A percentile compares a stretch with the other conserved stretches of the same genome.
phyloP scores from a whole-genome alignment of 2,113 vertebrate species.

The Mystacornis crossleyi region DNA sequence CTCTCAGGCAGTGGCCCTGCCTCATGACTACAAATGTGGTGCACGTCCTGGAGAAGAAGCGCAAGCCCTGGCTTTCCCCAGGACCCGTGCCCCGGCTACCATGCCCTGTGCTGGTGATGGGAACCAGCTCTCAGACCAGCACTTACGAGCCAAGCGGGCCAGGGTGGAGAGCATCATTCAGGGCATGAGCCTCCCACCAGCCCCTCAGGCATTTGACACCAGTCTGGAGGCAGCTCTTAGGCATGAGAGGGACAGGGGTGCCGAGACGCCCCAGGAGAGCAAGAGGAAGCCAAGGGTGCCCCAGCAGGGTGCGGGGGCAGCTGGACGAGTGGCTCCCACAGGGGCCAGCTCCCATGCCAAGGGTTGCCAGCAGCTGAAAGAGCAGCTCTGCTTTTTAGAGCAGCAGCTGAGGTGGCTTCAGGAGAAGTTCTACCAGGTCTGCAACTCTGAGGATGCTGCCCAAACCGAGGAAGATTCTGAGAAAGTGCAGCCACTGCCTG shows the following conservation, averaged over 20 bases:
- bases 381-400: slow-evolving; percentile 88
- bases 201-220: background rate
- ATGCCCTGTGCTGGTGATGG: slow-evolving; percentile 56
- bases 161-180: slow-evolving; percentile 92
- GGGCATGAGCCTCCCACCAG: slow-evolving; percentile 84
- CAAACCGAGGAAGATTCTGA: slow-evolving; percentile 3
- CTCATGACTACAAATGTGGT: slow-evolving; percentile 69
- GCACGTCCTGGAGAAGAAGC: slow-evolving; percentile 68
- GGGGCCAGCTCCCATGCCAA: slow-evolving; percentile 57
- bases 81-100: background rate
- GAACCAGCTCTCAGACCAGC: slow-evolving; percentile 75
- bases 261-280: slow-evolving; percentile 72
- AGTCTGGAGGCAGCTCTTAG: slow-evolving; percentile 50
- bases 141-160: slow-evolving; percentile 87
- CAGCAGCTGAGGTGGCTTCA: slow-evolving; percentile 84
- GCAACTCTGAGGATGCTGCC: slow-evolving; percentile 63
- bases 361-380: slow-evolving; percentile 83
- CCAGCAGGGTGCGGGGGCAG: slow-evolving; percentile 22
- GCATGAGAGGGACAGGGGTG: slow-evolving; percentile 39
- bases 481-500: background rate
- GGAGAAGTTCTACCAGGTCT: slow-evolving; percentile 83
- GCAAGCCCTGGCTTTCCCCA: slow-evolving; percentile 48
- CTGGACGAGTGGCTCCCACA: background rate
- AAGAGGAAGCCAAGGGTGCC: slow-evolving; percentile 87
- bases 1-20: slow-evolving; percentile 53